Evolutionary conservation across 2,888 invertebrate genomes (phyloP).

Genomic region (Cosmorhoe ocellata): DNA sequence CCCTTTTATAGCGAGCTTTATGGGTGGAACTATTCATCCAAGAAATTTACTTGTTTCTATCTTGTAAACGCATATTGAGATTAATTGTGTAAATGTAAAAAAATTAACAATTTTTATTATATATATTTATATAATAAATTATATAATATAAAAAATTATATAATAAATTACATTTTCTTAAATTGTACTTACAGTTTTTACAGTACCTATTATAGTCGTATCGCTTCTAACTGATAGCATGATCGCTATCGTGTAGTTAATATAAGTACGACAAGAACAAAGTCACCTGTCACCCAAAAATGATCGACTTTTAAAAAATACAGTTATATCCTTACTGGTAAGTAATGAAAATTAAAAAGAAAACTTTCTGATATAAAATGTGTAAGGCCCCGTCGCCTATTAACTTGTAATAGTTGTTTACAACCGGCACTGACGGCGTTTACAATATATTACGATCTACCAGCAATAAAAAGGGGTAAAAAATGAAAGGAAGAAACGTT

Average conservation of each 20-base stretch:
- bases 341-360: conserved; percentile 32
- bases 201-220: no score
- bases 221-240: no score
- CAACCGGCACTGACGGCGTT: conserved; percentile 73
- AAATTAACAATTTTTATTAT: no score
- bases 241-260: no score
- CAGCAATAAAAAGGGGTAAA: conserved; percentile 81
- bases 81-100: conserved; percentile 54
- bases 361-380: conserved; percentile 29
- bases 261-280: no score
- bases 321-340: no score
- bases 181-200: no score
- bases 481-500: conserved; percentile 77
- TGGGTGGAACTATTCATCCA: conserved; percentile 79
- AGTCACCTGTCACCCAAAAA: no score
- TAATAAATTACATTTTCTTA: no score
- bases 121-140: no score
- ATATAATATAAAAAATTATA: no score
- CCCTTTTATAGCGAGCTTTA: conserved; percentile 82
- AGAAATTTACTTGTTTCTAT: conserved; percentile 71
- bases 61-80: conserved; percentile 58
- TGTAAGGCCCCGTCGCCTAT: conserved; percentile 54
- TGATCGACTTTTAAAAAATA: no score
- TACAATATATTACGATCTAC: conserved; percentile 80
- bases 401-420: conserved; percentile 81